Evolutionary conservation across 2,797 vertebrate species (phyloP), one percentile per base, ranked within the genome.

Genomic region (Alcedo quadribrachys): DNA sequence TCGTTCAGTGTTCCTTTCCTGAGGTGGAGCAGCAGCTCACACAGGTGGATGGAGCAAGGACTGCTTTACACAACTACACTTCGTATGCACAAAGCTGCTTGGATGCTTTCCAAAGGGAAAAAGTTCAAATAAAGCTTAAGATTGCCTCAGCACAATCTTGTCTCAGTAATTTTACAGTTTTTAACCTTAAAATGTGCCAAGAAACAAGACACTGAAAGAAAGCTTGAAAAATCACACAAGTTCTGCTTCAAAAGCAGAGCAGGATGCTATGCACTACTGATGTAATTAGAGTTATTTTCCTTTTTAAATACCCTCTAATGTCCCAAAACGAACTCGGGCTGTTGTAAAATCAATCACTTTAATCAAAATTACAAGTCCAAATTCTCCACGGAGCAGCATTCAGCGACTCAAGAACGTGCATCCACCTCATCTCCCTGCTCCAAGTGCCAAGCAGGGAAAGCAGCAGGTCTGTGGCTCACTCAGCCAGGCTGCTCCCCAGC

Each of bases 251-350:
- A 81, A 81, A 92, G 85, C 87, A 78, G 90, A 92, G 78, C 21
- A 74, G 50, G 88, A 94, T 69, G 48, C 91, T 46, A 63, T 2
- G 3, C 32, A 4, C 69, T 11, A 9, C 90, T 96, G 78, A 96
- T 94, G 94, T 92, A 95, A 97, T 96, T 96, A 96, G 92, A 85
- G 73, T 90, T 95, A 73, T 93, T 94, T 94, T 95, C 88, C 73
- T 87, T 95, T 95, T 94, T 89, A 96, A 95, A 96, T 95, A 94
- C 89, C 70, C 86, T 95, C 92, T 91, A 96, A 95, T 90, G 92
- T 92, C 90, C 94, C 89, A 92, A 94, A 96, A 96, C 37, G 42
- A 93, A 96, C 51, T 28, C 61, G 42, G 71, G 40, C 84, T 91
- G 92, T 89, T 94, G 94, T 90, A 94, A 94, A 96, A 96, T 96